Conservation (phyloP, 1,140 invertebrate species). For the Oppia nitens region DNA sequence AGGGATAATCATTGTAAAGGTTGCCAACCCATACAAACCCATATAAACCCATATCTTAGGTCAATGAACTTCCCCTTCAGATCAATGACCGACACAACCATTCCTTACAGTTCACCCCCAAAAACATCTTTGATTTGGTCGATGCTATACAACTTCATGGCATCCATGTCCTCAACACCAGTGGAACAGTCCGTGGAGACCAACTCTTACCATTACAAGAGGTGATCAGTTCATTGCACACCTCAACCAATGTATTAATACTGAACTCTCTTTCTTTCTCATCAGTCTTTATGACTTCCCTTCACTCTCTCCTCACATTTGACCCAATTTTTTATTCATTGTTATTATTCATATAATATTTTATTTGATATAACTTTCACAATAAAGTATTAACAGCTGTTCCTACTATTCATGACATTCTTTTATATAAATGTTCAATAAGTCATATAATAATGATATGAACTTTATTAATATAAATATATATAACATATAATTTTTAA, state of each 20-base stretch:
- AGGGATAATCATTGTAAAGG: background rate
- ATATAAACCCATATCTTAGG: background rate
- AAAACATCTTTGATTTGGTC: background rate
- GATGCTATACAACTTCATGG: background rate
- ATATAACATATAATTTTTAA: too few species aligned
- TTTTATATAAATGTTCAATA: too few species aligned
- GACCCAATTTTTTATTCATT: background rate
- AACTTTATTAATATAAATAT: too few species aligned
- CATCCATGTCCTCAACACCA: background rate
- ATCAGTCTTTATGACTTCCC: background rate
- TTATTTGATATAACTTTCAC: too few species aligned
- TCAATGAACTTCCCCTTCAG: background rate
- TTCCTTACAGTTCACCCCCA: background rate
- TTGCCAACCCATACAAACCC: too few species aligned
- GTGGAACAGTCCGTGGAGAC: background rate
- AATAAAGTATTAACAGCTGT: too few species aligned
- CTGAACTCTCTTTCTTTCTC: too few species aligned
- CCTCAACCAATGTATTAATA: too few species aligned
- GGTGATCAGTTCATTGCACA: background rate
- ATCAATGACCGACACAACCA: background rate
- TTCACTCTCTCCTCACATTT: background rate
- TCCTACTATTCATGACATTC: too few species aligned
- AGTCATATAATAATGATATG: too few species aligned
- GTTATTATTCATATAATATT: background rate
- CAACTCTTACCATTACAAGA: background rate